Base-by-base conservation (phyloP, 2,797 vertebrate species). In the Melanotaenia parkinsoni region DNA sequence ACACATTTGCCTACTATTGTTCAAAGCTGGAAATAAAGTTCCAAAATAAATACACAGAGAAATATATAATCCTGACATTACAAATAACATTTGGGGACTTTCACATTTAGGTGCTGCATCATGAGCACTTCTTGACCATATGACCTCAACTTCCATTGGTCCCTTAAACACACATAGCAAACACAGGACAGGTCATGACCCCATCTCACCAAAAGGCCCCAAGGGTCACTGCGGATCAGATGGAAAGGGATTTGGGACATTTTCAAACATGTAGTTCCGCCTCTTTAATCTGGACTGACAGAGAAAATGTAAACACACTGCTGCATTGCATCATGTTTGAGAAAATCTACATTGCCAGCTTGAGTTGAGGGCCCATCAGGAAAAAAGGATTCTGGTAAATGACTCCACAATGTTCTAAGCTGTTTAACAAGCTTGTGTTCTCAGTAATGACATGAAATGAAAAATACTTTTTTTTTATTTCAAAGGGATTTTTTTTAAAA, bases 211-310 rank as follows among this genome's bases (percentile, higher is more conserved):
- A 26, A 13, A 58, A 58, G 58, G 67, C 59, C 9, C 22, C 0
- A 5, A n/a, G 54, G 72, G 76, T 84, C 74, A 67, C 4, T 0
- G 33, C 37, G 68, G 68, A 69, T 70, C 60, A 74, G 40, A 53
- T 38, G 58, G 8, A 40, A 35, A 43, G 16, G 56, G 67, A 61
- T 68, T 79, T 47, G 28, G 22, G 0, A 63, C 22, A 2, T 63
- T 45, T 16, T 18, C 40, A 43, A 45, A 13, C 24, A 43, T 50
- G 28, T 58, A 13, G 9, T n/a, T 59, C 40, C 33, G 38, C 32
- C 32, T 2, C 0, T 67, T 57, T 57, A 24, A 67, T 43, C 53
- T 32, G 16, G 30, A 58, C 7, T 16, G 26, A 43, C 11, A 28
- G 37, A 32, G 38, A 67, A 38, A 35, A 43, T 56, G 26, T 1